Evolutionary conservation across 2,797 vertebrate species (phyloP).

Genomic region (Melanotaenia nigrans): DNA sequence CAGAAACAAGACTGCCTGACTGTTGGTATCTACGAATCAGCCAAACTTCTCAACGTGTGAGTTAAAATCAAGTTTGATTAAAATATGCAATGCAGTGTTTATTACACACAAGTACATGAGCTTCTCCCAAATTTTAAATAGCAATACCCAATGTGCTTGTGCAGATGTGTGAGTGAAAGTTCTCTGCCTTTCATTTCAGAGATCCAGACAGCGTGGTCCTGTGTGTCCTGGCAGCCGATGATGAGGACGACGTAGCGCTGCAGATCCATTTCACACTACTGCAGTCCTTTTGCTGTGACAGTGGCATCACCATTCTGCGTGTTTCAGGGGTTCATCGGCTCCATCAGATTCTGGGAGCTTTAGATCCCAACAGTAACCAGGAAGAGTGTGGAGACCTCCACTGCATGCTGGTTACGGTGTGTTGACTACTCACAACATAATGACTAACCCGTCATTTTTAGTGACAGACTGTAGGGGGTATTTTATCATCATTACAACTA

Average conservation of each 20-base stretch:
- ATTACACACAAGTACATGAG: too few species aligned
- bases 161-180: not conserved
- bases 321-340: slow-evolving; percentile 88
- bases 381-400: slow-evolving; percentile 86
- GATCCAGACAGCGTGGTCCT: slow-evolving; percentile 93
- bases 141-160: not conserved
- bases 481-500: slow-evolving; percentile 3
- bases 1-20: slow-evolving; percentile 88
- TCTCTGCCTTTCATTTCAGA: slow-evolving; percentile 66
- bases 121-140: not conserved
- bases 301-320: slow-evolving; percentile 89
- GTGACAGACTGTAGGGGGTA: not conserved
- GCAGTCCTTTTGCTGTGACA: slow-evolving; percentile 93
- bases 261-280: slow-evolving; percentile 97
- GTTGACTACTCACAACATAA: slow-evolving; percentile 46
- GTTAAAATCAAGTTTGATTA: slow-evolving; percentile 57
- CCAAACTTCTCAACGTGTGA: slow-evolving; percentile 90
- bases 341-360: slow-evolving; percentile 80
- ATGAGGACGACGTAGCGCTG: slow-evolving; percentile 87
- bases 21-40: slow-evolving; percentile 90
- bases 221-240: slow-evolving; percentile 88
- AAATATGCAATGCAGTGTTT: not conserved
- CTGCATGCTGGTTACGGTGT: slow-evolving; percentile 93
- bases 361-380: slow-evolving; percentile 77
- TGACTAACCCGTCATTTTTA: slow-evolving; percentile 2